These are phyloP conservation scores for Ceyx erithaca DNA, from an alignment of 2,797 vertebrate species.

Conservation along the genomic window DNA sequence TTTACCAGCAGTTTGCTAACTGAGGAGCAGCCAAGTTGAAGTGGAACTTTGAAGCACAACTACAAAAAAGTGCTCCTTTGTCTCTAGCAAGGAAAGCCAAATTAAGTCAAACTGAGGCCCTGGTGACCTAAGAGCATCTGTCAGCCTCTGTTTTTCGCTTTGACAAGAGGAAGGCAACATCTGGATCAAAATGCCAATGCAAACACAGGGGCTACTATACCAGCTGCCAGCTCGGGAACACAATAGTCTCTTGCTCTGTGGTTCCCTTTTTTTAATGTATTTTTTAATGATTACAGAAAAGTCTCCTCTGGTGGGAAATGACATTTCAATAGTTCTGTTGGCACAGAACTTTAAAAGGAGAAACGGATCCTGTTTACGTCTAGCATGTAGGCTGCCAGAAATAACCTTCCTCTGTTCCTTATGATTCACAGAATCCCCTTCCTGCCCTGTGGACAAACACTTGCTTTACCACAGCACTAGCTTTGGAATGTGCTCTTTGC, in stretches of 20 bases:
- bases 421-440: slow-evolving; percentile 63
- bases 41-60: slow-evolving; percentile 79
- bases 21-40: slow-evolving; percentile 74
- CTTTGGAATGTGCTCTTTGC: slow-evolving; percentile 68
- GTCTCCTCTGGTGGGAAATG: slow-evolving; percentile 62
- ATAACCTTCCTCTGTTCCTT: slow-evolving; percentile 57
- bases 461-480: slow-evolving; percentile 77
- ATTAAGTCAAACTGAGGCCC: slow-evolving; percentile 35
- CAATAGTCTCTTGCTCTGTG: slow-evolving; percentile 67
- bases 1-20: slow-evolving; percentile 98
- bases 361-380: slow-evolving; percentile 42
- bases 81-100: slow-evolving; percentile 55
- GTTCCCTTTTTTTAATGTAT: slow-evolving; percentile 62
- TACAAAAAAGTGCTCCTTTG: slow-evolving; percentile 52
- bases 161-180: slow-evolving; percentile 66
- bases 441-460: slow-evolving; percentile 67
- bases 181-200: slow-evolving; percentile 73
- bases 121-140: slow-evolving; percentile 49
- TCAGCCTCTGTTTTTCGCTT: slow-evolving; percentile 74
- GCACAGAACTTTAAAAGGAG: slow-evolving; percentile 62
- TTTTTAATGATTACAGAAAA: slow-evolving; percentile 63
- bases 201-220: slow-evolving; percentile 64
- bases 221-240: slow-evolving; percentile 65
- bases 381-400: slow-evolving; percentile 65
- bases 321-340: slow-evolving; percentile 68